These are phyloP conservation scores for Nerophis lumbriciformis DNA, from an alignment of 2,113 vertebrate genomes.

Conservation along the genomic window DNA sequence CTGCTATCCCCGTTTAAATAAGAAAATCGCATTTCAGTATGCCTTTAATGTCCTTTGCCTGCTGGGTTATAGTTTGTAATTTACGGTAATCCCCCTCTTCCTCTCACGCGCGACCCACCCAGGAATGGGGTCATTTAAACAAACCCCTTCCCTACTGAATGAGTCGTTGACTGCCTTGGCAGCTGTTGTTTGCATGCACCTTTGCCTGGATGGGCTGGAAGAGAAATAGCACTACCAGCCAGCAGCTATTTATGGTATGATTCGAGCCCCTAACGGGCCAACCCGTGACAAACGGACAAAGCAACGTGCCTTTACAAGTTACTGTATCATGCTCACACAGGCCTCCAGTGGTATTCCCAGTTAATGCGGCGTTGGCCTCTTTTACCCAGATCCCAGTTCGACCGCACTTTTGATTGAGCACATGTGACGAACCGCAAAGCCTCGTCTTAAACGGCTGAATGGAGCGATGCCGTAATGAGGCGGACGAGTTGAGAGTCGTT, in stretches of 20 bases:
- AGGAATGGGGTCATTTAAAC: too few species aligned
- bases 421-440: slow-evolving; percentile 60
- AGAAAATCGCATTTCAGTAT: too few species aligned
- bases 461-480: slow-evolving; percentile 38
- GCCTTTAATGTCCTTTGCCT: too few species aligned
- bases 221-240: slow-evolving; percentile 35
- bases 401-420: slow-evolving; percentile 60
- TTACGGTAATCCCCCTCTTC: too few species aligned
- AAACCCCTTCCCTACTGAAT: too few species aligned
- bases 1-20: too few species aligned
- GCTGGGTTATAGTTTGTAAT: too few species aligned
- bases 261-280: slow-evolving; percentile 25
- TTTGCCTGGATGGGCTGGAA: slow-evolving; percentile 11
- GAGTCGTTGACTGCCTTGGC: neutral
- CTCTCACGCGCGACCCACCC: too few species aligned
- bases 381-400: slow-evolving; percentile 44
- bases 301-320: slow-evolving; percentile 35
- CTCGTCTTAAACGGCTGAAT: slow-evolving; percentile 38
- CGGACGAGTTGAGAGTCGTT: slow-evolving; percentile 22
- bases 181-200: slow-evolving; percentile 12
- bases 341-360: slow-evolving; percentile 36
- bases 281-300: slow-evolving; percentile 48
- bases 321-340: slow-evolving; percentile 11
- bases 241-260: slow-evolving; percentile 37
- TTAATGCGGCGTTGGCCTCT: slow-evolving; percentile 41